phyloP scores from a whole-genome alignment of 2,888 invertebrate species.

The Chrysomela aeneicollis region DNA sequence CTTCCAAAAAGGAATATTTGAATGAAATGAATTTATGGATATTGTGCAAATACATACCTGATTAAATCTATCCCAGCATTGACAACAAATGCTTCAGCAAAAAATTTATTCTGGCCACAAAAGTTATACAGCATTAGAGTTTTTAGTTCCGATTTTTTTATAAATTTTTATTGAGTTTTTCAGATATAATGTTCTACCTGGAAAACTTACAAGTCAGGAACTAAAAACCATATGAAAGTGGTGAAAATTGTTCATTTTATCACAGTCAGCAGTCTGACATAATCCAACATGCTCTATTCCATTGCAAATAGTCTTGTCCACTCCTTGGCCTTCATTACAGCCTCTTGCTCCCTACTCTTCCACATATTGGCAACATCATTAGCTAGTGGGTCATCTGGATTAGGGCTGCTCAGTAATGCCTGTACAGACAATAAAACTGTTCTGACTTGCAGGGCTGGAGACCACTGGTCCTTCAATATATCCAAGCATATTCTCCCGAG shows the following conservation, averaged over 20 bases:
- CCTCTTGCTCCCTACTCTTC: conserved; percentile 97
- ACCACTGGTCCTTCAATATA: conserved; percentile 98
- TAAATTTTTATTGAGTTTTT: too few species aligned
- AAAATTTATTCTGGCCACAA: background rate
- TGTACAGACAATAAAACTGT: conserved; percentile 98
- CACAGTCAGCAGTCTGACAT: conserved; percentile 48
- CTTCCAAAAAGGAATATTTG: background rate
- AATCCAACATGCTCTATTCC: conserved; percentile 45
- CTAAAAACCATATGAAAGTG: background rate
- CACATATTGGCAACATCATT: conserved; percentile 99
- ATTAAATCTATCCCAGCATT: background rate
- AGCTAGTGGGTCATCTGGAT: conserved; percentile 97
- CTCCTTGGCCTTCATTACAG: conserved; percentile 92
- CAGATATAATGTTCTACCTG: too few species aligned
- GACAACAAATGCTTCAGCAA: background rate
- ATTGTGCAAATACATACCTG: background rate
- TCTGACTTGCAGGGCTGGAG: conserved; percentile 98
- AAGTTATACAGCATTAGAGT: too few species aligned
- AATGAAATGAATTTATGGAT: background rate
- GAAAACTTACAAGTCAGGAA: background rate
- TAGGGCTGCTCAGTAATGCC: conserved; percentile 92
- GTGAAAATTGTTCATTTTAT: conserved; percentile 37
- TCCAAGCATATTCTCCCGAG: conserved; percentile 98
- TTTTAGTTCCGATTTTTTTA: too few species aligned
- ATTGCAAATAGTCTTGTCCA: conserved; percentile 90